Percentiles rank a stretch among this genome's conserved stretches.
These are phyloP conservation scores for Lepidocyrtinus sp. DNA, from an alignment of 2,888 invertebrate species.

Conservation along the genomic window DNA sequence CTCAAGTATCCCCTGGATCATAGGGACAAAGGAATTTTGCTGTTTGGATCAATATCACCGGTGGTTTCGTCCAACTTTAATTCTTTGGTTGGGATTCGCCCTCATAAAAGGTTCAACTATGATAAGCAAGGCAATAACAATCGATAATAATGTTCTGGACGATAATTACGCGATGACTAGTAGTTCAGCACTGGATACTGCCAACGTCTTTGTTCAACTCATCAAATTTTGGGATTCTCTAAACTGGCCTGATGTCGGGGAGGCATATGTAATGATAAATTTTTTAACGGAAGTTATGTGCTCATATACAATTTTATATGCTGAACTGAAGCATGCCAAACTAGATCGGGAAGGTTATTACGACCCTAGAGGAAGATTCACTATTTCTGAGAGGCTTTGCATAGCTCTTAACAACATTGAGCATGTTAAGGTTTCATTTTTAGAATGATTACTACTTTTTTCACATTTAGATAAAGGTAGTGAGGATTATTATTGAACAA, in stretches of 20 bases:
- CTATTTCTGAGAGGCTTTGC: conserved; percentile 67
- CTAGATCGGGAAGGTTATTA: conserved; percentile 67
- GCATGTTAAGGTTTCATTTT: conserved; percentile 63
- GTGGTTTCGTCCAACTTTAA: conserved; percentile 68
- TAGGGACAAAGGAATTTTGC: conserved; percentile 19
- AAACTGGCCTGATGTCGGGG: conserved; percentile 66
- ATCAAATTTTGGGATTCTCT: conserved; percentile 65
- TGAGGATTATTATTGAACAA: no score
- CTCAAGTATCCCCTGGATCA: no score
- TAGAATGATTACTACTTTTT: background rate
- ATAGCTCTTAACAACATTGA: conserved; percentile 67
- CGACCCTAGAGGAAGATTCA: conserved; percentile 65
- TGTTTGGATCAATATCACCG: conserved; percentile 58
- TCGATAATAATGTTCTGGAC: conserved; percentile 51
- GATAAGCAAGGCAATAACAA: conserved; percentile 62
- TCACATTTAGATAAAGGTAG: background rate
- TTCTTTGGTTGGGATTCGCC: conserved; percentile 68
- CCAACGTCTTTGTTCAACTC: conserved; percentile 61
- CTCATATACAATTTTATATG: conserved; percentile 64
- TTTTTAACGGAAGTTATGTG: conserved; percentile 67
- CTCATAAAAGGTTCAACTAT: conserved; percentile 62
- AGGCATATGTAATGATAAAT: conserved; percentile 64
- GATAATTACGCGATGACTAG: conserved; percentile 55
- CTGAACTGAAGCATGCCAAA: conserved; percentile 62
- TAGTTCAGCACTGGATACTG: conserved; percentile 67